Percentiles rank a stretch among this genome's conserved stretches.
Conservation (phyloP, 53 echinoderm and acorn worm genomes). For the Apostichopus leukothele region DNA sequence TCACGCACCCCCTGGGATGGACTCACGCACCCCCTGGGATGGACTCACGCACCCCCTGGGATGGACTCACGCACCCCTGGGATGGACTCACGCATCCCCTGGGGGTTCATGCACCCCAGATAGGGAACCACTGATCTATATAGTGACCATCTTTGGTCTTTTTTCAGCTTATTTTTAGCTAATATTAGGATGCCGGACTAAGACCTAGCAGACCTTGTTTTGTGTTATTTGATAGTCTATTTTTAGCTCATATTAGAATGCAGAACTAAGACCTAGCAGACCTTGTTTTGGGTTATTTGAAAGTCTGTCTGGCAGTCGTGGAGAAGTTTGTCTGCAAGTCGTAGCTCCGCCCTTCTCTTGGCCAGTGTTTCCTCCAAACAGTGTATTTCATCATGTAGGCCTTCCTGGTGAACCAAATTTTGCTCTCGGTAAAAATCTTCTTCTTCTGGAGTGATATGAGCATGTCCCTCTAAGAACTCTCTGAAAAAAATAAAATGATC, state of each 20-base stretch:
- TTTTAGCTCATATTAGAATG: neutral
- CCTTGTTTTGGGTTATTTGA: conserved; percentile 75
- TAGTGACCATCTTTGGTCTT: too few relatives aligned
- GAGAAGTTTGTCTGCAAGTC: conserved; percentile 80
- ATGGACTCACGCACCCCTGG: too few relatives aligned
- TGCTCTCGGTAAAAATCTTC: conserved; percentile 67
- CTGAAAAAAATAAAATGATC: conserved; percentile 18
- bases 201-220: conserved; percentile 60
- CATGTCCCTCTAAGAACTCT: conserved; percentile 67
- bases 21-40: too few relatives aligned
- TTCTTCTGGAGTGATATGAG: conserved; percentile 62
- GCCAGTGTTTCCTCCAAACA: conserved; percentile 81
- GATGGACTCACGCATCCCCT: too few relatives aligned
- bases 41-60: too few relatives aligned
- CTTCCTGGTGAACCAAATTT: conserved; percentile 48
- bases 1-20: too few relatives aligned
- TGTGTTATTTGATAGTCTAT: conserved; percentile 71
- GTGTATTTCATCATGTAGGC: conserved; percentile 65
- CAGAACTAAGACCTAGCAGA: neutral
- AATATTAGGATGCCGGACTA: neutral
- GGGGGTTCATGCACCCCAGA: too few relatives aligned
- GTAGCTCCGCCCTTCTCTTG: conserved; percentile 87
- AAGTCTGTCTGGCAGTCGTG: conserved; percentile 83
- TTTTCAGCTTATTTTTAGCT: too few relatives aligned
- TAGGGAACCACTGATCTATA: too few relatives aligned